Evolutionary conservation across 2,888 invertebrate species (phyloP), one percentile per base, ranked within the genome.

Genomic region (Helicoverpa assulta): DNA sequence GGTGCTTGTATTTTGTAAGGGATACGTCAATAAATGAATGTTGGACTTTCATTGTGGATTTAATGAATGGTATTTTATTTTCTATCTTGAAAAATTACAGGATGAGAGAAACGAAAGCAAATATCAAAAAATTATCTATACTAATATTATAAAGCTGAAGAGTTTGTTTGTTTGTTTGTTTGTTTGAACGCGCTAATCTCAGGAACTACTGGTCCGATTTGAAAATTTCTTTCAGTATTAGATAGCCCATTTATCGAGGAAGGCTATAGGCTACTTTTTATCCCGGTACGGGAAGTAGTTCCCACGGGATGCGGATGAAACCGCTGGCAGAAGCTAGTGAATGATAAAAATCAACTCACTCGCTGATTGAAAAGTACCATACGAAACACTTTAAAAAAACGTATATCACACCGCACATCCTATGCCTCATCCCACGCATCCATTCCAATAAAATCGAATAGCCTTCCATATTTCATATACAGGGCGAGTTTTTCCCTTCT

Each of bases 381-480:
- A 16, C 19, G 51, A 57, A 52, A n/a, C 21, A 8, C 43, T 57
- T 21, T 10, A 19, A 14, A 21, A n/a, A 16, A 57, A 33, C 37
- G 10, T 6, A 29, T 19, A 14, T 7, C 29, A 54, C 63, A 52
- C 1, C 14, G 8, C 12, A 10, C 50, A 73, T 53, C 51, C 70
- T 67, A 53, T 29, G n/a, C n/a, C 62, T 50, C 61, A 51, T 67
- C 51, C 53, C 33, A 19, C 63, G 67, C 74, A 80, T 81, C 26
- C 47, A 63, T 75, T 71, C 67, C 57, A 66, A 75, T 79, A 72
- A 78, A 70, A 77, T 67, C 69, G 65, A 79, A 78, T 55, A 54
- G 63, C 63, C 58, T 63, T 70, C 73, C 67, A 79, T 81, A 73
- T 75, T 73, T 77, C 70, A 76, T 55, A 70, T 26, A 57, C 57